These are phyloP conservation scores for Gonocerus acuteangulatus DNA, from an alignment of 2,888 invertebrate genomes.

Conservation along the genomic window DNA sequence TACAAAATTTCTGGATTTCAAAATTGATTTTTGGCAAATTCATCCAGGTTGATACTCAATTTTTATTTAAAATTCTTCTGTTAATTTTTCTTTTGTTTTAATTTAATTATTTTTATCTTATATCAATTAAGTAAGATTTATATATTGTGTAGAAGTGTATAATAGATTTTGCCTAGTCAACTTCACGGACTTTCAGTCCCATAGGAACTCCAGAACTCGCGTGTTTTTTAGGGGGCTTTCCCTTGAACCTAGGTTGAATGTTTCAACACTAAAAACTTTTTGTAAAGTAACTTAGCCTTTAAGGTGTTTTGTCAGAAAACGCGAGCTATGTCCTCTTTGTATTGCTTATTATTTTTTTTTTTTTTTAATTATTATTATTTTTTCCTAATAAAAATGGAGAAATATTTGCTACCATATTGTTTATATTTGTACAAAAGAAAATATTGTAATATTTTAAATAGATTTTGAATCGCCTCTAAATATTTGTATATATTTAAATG, in stretches of 20 bases:
- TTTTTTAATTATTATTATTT: conserved; percentile 25
- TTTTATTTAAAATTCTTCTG: not conserved
- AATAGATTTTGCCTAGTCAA: conserved; percentile 33
- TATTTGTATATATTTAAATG: conserved; percentile 8
- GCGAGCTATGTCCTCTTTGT: conserved; percentile 33
- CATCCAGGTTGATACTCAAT: not conserved
- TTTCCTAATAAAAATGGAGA: conserved; percentile 21
- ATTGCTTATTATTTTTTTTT: conserved; percentile 26
- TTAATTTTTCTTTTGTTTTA: not conserved
- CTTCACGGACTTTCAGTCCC: conserved; percentile 28
- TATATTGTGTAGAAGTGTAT: conserved; percentile 20
- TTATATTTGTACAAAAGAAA: conserved; percentile 21
- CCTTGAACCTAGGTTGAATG: conserved; percentile 34
- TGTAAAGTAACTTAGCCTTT: conserved; percentile 33
- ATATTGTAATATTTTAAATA: conserved; percentile 21
- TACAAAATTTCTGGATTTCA: conserved; percentile 14
- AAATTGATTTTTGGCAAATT: not conserved
- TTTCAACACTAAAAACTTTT: conserved; percentile 31
- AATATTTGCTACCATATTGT: conserved; percentile 25
- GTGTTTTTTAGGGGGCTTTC: conserved; percentile 34
- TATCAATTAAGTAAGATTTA: conserved; percentile 24
- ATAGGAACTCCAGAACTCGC: conserved; percentile 37
- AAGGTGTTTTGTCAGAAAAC: conserved; percentile 34
- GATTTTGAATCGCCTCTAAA: conserved; percentile 14
- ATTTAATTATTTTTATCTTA: conserved; percentile 17